Evolutionary conservation across 2,797 vertebrate species (phyloP).

Genomic region (Melanogrammus aeglefinus): DNA sequence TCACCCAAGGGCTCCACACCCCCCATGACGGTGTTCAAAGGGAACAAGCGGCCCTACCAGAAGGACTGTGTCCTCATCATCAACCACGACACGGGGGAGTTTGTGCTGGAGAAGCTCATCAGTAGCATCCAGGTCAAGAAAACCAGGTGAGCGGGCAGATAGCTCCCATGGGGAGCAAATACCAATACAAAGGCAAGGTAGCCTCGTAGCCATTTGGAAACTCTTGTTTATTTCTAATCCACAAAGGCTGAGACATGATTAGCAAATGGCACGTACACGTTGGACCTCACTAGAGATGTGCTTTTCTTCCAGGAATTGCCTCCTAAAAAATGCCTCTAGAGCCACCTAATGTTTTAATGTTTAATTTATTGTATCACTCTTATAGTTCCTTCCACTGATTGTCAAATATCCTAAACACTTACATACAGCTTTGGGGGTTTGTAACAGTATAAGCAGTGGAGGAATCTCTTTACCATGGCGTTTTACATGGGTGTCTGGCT

Average conservation of each 20-base stretch:
- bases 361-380: background rate
- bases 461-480: background rate
- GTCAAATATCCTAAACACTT: background rate
- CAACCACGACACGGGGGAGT: constrained; percentile 97
- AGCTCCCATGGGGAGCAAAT: background rate
- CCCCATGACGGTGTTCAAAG: constrained; percentile 98
- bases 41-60: constrained; percentile 96
- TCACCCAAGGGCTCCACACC: constrained; percentile 88
- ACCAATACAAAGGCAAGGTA: background rate
- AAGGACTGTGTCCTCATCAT: constrained; percentile 99
- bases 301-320: background rate
- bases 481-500: background rate
- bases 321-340: background rate
- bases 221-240: background rate
- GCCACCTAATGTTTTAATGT: background rate
- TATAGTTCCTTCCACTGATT: too few relatives aligned
- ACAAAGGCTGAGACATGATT: background rate
- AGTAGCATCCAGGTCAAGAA: constrained; percentile 99
- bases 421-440: background rate
- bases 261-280: background rate
- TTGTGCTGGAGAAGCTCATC: constrained; percentile 95
- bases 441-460: background rate
- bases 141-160: constrained; percentile 80
- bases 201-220: too few relatives aligned
- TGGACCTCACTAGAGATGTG: background rate